These are phyloP conservation scores for Trachops cirrhosus DNA, from an alignment of 2,797 vertebrate species.

Conservation along the genomic window DNA sequence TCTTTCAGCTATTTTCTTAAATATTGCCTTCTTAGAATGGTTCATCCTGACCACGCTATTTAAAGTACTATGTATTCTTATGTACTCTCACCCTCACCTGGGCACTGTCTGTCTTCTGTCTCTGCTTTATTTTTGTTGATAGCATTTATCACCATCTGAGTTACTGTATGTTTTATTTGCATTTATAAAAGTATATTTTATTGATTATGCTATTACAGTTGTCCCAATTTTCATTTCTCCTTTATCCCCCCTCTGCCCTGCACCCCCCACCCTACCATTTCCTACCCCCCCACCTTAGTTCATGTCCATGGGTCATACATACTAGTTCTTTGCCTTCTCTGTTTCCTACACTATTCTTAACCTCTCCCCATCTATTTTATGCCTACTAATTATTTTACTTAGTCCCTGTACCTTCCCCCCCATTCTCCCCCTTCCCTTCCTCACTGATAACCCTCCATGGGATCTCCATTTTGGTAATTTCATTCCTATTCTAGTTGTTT, in stretches of 20 bases:
- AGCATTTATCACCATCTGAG: background rate
- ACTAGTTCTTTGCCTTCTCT: background rate
- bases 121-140: conserved; percentile 4
- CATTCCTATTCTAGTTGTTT: background rate
- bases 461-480: background rate
- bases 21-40: background rate
- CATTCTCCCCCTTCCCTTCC: background rate
- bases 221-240: background rate
- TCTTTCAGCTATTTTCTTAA: conserved; percentile 22
- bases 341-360: background rate
- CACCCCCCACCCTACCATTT: no score
- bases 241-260: background rate
- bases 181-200: background rate
- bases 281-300: background rate
- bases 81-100: background rate
- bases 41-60: background rate
- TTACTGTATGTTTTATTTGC: conserved; percentile 8
- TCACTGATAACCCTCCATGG: background rate
- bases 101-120: background rate
- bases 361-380: background rate
- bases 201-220: background rate
- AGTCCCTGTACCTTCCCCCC: background rate
- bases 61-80: background rate
- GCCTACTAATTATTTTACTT: background rate
- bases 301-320: background rate